Evolutionary conservation across 2,797 vertebrate genomes (phyloP).

Genomic region (Champsocephalus gunnari): DNA sequence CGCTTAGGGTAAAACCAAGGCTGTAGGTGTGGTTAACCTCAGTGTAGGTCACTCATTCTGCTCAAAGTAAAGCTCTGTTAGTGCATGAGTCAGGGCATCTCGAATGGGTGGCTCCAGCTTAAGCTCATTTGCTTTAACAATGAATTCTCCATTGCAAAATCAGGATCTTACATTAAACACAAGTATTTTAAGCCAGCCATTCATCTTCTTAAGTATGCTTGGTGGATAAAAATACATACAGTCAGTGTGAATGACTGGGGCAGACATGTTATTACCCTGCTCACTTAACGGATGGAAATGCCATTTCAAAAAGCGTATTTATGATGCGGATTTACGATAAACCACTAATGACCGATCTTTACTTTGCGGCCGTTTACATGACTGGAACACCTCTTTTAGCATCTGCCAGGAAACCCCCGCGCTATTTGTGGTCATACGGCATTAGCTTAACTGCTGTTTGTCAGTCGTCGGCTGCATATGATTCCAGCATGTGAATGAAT

Average conservation of each 20-base stretch:
- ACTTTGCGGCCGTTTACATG: conserved; percentile 77
- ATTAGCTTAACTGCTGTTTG: conserved; percentile 77
- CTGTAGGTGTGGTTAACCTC: conserved; percentile 82
- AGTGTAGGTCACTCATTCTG: conserved; percentile 69
- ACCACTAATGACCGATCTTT: conserved; percentile 80
- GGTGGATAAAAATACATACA: conserved; percentile 58
- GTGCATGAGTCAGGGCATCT: conserved; percentile 50
- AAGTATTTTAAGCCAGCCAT: conserved; percentile 45
- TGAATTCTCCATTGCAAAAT: conserved; percentile 50
- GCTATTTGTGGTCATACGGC: conserved; percentile 72
- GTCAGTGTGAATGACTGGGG: conserved; percentile 47
- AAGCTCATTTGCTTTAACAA: conserved; percentile 45
- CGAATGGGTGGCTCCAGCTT: conserved; percentile 39
- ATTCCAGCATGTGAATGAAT: conserved; percentile 67
- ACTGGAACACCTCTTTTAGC: conserved; percentile 79
- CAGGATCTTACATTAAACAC: conserved; percentile 45
- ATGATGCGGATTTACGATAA: conserved; percentile 76
- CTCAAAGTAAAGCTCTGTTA: conserved; percentile 61
- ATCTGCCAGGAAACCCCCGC: conserved; percentile 77
- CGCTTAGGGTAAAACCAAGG: conserved; percentile 63
- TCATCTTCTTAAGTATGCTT: conserved; percentile 41
- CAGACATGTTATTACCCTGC: conserved; percentile 63
- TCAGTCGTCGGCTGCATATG: conserved; percentile 65
- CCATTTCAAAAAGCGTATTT: conserved; percentile 73
- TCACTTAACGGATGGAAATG: conserved; percentile 73